Base-by-base conservation (phyloP, 2,113 vertebrate species). In the Dasypus novemcinctus region DNA sequence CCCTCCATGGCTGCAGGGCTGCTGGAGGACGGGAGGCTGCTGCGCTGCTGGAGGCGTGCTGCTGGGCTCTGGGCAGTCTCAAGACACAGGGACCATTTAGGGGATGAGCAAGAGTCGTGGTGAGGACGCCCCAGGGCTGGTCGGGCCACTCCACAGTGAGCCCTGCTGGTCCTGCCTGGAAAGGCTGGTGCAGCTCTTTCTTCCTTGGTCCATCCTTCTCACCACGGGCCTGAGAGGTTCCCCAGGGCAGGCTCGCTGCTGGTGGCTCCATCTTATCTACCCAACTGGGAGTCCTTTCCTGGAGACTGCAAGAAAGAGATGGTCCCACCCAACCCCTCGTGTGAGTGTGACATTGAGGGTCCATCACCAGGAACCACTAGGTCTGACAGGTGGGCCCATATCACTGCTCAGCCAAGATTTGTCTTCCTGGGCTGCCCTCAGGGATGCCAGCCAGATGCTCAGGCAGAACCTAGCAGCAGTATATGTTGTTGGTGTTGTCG, bases 11-110 rank as follows among this genome's bases (percentile, higher is more conserved):
- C 17, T 27, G 13, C 52, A 36, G 54, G 29, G 31, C 64, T 23
- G 1, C 18, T 43, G n/a, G 76, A 11, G 87, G 36, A 63, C 5
- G 2, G 4, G 41, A 79, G 1, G 3, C 6, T 5, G 6, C 2
- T 0, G 4, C 36, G 25, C 5, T 7, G n/a, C 21, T 7, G 49
- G 71, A 72, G 18, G 4, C 0, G 1, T 9, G n/a, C 4, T n/a
- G 15, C 38, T 12, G 31, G 57, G 78, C 36, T 68, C 57, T 10
- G 4, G 43, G 69, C 1, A 10, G 90, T 64, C 41, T 86, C n/a
- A 81, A 72, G 54, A n/a, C 29, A 18, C 5, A 1, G 20, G 74
- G 64, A 8, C 21, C 18, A 7, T 54, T 78, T 33, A 59, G 33
- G 63, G 38, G 84, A 33, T 27, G 27, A 72, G 29, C 57, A 72